phyloP scores from a whole-genome alignment of 2,888 invertebrate genomes.

The Vanessa cardui region DNA sequence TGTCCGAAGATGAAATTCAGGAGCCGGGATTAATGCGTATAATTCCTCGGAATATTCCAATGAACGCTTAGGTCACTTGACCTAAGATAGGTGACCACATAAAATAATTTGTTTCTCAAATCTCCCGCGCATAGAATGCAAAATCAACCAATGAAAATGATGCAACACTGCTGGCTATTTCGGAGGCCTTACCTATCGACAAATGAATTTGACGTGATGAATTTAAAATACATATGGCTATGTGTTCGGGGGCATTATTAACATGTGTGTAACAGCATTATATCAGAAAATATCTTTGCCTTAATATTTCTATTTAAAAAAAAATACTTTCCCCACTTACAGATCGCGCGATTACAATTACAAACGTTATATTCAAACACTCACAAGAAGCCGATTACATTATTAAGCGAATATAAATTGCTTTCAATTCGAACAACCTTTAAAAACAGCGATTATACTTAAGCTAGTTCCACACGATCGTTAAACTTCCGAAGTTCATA shows the following conservation, averaged over 20 bases:
- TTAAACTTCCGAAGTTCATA: background rate
- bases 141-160: too few relatives aligned
- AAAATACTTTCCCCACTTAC: conserved; percentile 54
- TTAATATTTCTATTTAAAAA: conserved; percentile 2
- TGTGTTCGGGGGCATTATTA: background rate
- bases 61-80: too few relatives aligned
- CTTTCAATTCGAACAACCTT: conserved; percentile 67
- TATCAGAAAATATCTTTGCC: conserved; percentile 3
- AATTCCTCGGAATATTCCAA: too few relatives aligned
- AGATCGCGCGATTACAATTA: conserved; percentile 51
- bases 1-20: too few relatives aligned
- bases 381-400: conserved; percentile 73
- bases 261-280: background rate
- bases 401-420: conserved; percentile 70
- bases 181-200: too few relatives aligned
- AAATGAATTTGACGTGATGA: too few relatives aligned
- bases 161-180: too few relatives aligned
- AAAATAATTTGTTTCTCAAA: too few relatives aligned
- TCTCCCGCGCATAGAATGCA: too few relatives aligned
- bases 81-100: too few relatives aligned
- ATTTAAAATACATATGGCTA: background rate
- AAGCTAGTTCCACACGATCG: background rate
- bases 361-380: conserved; percentile 57
- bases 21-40: too few relatives aligned
- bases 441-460: conserved; percentile 44